Percentiles rank a stretch among this genome's conserved stretches.
phyloP scores from a whole-genome alignment of 2,113 vertebrate genomes.

The Aythya baeri region DNA sequence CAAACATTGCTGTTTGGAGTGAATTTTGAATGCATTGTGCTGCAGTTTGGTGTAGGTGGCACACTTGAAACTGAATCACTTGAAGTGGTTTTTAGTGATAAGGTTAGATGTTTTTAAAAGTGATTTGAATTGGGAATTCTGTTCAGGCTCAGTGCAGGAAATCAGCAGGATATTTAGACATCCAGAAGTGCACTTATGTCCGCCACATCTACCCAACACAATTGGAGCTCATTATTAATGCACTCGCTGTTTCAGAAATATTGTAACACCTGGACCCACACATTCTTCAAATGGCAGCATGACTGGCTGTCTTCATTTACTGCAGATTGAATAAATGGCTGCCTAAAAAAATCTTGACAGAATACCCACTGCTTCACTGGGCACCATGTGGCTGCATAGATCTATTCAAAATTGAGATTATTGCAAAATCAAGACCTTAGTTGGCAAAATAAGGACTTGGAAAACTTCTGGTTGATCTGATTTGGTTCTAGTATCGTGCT shows the following conservation, averaged over 20 bases:
- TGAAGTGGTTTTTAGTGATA: slow-evolving; percentile 8
- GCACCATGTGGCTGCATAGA: not conserved
- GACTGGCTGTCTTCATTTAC: slow-evolving; percentile 1
- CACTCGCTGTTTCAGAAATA: slow-evolving; percentile 22
- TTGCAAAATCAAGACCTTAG: not conserved
- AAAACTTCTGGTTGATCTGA: not conserved
- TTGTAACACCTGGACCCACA: not conserved
- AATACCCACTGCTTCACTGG: slow-evolving; percentile 1
- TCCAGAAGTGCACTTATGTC: not conserved
- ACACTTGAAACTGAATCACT: not conserved
- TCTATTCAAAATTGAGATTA: not conserved
- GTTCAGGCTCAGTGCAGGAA: not conserved
- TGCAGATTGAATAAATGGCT: not conserved
- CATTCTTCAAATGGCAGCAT: not conserved
- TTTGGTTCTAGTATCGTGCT: not conserved
- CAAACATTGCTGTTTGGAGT: not conserved
- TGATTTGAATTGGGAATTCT: not conserved
- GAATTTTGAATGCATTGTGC: not conserved
- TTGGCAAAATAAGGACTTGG: not conserved
- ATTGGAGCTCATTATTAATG: slow-evolving; percentile 44
- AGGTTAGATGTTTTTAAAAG: not conserved
- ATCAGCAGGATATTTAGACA: slow-evolving; percentile 20
- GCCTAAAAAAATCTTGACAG: not conserved
- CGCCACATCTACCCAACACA: not conserved
- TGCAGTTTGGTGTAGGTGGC: not conserved